These are phyloP conservation scores for Nothobranchius furzeri DNA, from an alignment of 2,113 vertebrate species.

Conservation along the genomic window DNA sequence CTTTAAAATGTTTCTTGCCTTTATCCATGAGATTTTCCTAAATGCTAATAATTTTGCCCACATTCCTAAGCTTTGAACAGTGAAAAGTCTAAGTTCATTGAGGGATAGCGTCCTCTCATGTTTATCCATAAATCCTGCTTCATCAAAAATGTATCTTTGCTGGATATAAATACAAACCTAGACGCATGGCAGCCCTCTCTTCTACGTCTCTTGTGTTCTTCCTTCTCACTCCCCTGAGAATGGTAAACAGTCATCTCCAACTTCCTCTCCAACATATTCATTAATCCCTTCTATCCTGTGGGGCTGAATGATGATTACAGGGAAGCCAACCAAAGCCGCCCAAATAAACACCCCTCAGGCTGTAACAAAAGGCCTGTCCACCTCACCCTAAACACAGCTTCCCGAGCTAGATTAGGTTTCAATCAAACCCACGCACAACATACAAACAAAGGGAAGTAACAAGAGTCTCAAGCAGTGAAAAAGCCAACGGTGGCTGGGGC, in stretches of 20 bases:
- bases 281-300: constrained; percentile 78
- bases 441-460: constrained; percentile 71
- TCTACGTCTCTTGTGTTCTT: constrained; percentile 31
- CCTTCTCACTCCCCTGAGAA: constrained; percentile 62
- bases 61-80: no score
- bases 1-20: no score
- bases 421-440: constrained; percentile 74
- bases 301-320: constrained; percentile 77
- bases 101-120: background rate
- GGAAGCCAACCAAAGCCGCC: constrained; percentile 75
- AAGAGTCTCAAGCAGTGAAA: constrained; percentile 41
- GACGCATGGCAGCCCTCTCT: constrained; percentile 27
- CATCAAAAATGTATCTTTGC: background rate
- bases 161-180: constrained; percentile 9
- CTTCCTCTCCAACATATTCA: constrained; percentile 77
- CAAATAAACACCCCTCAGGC: constrained; percentile 79
- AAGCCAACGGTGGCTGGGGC: constrained; percentile 58
- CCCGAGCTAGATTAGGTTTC: constrained; percentile 73
- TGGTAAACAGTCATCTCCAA: constrained; percentile 78
- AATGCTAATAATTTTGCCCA: no score
- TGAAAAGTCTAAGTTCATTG: no score
- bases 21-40: no score
- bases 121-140: background rate
- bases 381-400: constrained; percentile 78
- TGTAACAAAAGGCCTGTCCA: constrained; percentile 75